Evolutionary conservation across 2,888 invertebrate genomes (phyloP).

Genomic region (Schizotus pectinicornis): DNA sequence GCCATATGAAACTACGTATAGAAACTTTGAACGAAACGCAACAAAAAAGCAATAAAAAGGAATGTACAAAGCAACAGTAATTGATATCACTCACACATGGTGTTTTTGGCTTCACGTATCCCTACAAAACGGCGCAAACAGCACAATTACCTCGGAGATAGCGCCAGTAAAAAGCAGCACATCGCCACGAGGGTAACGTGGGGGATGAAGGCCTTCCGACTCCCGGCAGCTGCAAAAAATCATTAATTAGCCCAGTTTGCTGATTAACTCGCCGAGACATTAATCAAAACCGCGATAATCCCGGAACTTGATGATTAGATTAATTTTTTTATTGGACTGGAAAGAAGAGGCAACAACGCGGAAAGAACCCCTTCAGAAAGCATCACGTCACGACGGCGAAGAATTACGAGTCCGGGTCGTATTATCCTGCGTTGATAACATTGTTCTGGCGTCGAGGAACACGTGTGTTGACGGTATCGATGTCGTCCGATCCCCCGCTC

Average conservation of each 20-base stretch:
- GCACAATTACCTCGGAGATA: constrained; percentile 51
- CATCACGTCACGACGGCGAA: constrained; percentile 38
- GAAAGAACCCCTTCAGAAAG: too few relatives aligned
- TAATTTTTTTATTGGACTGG: too few relatives aligned
- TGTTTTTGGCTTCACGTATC: constrained; percentile 48
- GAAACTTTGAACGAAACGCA: constrained; percentile 26
- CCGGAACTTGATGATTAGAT: too few relatives aligned
- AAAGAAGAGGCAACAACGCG: too few relatives aligned
- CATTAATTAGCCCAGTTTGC: constrained; percentile 5
- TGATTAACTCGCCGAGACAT: too few relatives aligned
- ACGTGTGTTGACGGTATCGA: constrained; percentile 47
- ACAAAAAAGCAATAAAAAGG: constrained; percentile 32
- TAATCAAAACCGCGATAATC: too few relatives aligned
- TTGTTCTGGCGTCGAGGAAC: constrained; percentile 42
- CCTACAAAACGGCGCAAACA: constrained; percentile 28
- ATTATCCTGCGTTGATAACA: constrained; percentile 49
- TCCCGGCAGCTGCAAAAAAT: constrained; percentile 53
- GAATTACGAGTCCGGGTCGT: constrained; percentile 45
- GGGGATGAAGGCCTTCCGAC: constrained; percentile 49
- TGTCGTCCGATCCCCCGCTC: constrained; percentile 23
- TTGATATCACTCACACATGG: constrained; percentile 39
- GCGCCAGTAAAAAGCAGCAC: constrained; percentile 46
- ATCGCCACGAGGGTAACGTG: constrained; percentile 46
- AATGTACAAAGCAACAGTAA: constrained; percentile 46
- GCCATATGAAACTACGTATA: constrained; percentile 52